Conservation (phyloP, 2,888 invertebrate species). For the Caenorhabditis sp. region DNA sequence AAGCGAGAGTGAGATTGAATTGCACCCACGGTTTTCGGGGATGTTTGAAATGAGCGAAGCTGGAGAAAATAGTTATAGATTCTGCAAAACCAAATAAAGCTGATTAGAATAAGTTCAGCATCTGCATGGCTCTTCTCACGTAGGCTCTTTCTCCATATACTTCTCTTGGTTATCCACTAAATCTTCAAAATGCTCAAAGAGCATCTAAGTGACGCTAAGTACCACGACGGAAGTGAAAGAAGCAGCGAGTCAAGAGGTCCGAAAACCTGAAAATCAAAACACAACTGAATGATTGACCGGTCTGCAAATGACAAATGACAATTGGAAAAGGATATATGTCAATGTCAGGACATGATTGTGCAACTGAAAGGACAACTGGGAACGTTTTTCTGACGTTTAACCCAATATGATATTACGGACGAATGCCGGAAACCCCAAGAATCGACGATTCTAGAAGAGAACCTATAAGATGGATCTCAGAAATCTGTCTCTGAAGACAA, state of each 20-base stretch:
- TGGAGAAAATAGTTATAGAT: too few species aligned
- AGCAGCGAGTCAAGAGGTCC: conserved; percentile 5
- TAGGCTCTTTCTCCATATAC: too few species aligned
- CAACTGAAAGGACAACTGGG: not conserved
- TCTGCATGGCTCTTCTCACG: not conserved
- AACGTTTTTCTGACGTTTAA: too few species aligned
- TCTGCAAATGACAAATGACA: conserved; percentile 38
- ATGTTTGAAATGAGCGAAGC: not conserved
- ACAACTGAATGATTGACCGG: not conserved
- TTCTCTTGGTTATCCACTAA: not conserved
- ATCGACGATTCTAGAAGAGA: not conserved
- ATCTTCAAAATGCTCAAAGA: conserved; percentile 15
- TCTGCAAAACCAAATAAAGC: not conserved
- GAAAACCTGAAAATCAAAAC: conserved; percentile 31
- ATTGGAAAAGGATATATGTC: conserved; percentile 8
- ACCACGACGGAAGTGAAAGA: conserved; percentile 5
- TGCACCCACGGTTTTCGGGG: conserved; percentile 2
- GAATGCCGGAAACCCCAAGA: too few species aligned
- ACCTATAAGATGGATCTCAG: not conserved
- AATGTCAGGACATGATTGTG: not conserved
- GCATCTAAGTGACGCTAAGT: conserved; percentile 10
- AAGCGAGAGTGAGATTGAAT: not conserved
- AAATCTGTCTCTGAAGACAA: not conserved
- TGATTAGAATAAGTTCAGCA: not conserved
- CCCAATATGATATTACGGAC: too few species aligned